phyloP scores from a whole-genome alignment of 1,140 invertebrate species.

The Micrasema longulum region DNA sequence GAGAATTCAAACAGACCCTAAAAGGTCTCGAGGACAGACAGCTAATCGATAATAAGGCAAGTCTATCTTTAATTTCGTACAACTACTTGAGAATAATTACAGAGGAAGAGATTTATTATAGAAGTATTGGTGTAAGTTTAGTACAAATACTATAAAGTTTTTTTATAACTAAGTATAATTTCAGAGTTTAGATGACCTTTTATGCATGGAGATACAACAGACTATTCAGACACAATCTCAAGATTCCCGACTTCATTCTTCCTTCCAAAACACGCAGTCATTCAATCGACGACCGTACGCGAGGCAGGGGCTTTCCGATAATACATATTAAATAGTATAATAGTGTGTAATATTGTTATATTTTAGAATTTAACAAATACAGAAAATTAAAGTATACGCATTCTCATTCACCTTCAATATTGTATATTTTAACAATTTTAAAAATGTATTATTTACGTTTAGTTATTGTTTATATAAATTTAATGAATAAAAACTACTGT shows the following conservation, averaged over 20 bases:
- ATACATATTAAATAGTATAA: slow-evolving; percentile 1
- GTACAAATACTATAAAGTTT: no score
- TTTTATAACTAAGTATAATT: no score
- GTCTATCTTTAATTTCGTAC: slow-evolving; percentile 1
- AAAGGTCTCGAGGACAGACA: slow-evolving; percentile 37
- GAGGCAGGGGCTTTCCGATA: slow-evolving; percentile 23
- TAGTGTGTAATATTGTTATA: not conserved
- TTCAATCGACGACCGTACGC: not conserved
- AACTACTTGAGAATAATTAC: no score
- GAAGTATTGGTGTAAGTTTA: no score
- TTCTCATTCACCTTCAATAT: no score
- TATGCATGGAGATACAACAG: slow-evolving; percentile 41
- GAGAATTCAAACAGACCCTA: slow-evolving; percentile 44
- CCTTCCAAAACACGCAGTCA: slow-evolving; percentile 32
- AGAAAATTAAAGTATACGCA: not conserved
- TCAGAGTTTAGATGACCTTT: slow-evolving; percentile 40
- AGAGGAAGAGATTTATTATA: no score
- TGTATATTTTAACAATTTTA: no score
- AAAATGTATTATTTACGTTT: no score
- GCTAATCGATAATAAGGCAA: slow-evolving; percentile 30
- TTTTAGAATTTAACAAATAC: slow-evolving; percentile 19
- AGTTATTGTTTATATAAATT: no score
- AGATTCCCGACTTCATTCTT: slow-evolving; percentile 24
- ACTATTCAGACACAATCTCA: not conserved
- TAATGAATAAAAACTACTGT: no score